These are phyloP conservation scores for Tympanoctomys barrerae DNA, from an alignment of 2,797 vertebrate genomes.

Conservation along the genomic window DNA sequence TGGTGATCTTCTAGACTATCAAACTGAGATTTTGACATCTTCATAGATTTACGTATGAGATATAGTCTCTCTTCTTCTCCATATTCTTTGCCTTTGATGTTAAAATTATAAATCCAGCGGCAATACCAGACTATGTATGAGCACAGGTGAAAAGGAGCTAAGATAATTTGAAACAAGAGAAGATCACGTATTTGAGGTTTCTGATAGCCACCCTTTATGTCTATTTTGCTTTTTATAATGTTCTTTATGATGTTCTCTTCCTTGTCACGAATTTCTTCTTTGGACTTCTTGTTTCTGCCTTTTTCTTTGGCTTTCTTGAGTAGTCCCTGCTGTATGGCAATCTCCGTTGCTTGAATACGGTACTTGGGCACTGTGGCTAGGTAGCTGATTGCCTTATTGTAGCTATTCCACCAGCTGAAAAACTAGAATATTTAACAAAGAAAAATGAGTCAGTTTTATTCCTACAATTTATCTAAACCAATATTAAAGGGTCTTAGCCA, in stretches of 20 bases:
- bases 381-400: constrained; percentile 97
- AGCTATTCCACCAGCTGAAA: constrained; percentile 99
- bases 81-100: constrained; percentile 94
- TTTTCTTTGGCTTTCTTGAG: constrained; percentile 96
- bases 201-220: constrained; percentile 98
- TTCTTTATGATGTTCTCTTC: constrained; percentile 97
- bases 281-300: constrained; percentile 95
- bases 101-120: constrained; percentile 96
- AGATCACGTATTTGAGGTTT: constrained; percentile 96
- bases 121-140: constrained; percentile 93
- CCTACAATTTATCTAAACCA: background rate
- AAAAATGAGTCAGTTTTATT: constrained; percentile 71
- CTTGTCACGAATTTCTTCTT: constrained; percentile 97
- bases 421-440: constrained; percentile 90
- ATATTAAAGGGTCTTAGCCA: background rate
- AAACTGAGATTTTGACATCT: constrained; percentile 97
- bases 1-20: constrained; percentile 94
- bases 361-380: constrained; percentile 97
- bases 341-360: constrained; percentile 96
- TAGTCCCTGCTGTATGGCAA: constrained; percentile 96
- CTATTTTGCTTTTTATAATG: constrained; percentile 98
- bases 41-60: constrained; percentile 95
- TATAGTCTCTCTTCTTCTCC: constrained; percentile 96
- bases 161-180: constrained; percentile 94
- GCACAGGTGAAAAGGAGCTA: constrained; percentile 93